Conservation (phyloP, 2,113 vertebrate genomes). For the Cephalopterus ornatus region DNA sequence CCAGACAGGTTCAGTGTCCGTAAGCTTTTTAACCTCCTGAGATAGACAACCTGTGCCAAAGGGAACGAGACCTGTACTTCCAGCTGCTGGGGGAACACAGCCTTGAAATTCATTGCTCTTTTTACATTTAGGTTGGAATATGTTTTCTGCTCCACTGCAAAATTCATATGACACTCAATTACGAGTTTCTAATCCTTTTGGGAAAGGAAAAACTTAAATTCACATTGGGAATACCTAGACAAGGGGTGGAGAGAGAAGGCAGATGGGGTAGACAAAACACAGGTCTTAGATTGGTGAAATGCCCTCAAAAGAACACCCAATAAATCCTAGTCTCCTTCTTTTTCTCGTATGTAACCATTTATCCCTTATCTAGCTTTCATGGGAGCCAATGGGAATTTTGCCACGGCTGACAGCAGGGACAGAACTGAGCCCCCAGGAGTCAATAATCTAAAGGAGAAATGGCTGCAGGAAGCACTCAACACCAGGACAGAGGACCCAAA, state of each 20-base stretch:
- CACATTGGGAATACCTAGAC: not conserved
- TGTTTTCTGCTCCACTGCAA: not conserved
- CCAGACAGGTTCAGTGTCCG: constrained; percentile 78
- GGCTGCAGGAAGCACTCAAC: not conserved
- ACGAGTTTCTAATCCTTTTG: not conserved
- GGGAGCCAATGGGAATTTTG: not conserved
- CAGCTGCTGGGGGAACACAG: not conserved
- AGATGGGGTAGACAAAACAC: not conserved
- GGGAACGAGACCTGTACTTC: not conserved
- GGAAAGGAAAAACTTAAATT: not conserved
- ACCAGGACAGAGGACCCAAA: not conserved
- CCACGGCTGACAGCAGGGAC: not conserved
- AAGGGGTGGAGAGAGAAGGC: not conserved
- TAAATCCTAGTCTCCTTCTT: not conserved
- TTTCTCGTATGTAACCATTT: not conserved
- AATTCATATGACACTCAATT: not conserved
- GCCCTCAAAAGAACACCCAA: not conserved
- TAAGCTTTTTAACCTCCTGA: constrained; percentile 81
- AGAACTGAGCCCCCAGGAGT: not conserved
- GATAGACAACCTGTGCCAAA: constrained; percentile 79
- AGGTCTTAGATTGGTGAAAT: not conserved
- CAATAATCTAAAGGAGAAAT: not conserved
- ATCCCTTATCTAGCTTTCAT: not conserved
- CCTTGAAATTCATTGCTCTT: not conserved
- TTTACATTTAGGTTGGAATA: not conserved